A percentile compares a stretch with the other conserved stretches of the same genome.
phyloP scores from a whole-genome alignment of 2,113 vertebrate species.

The Catagonus wagneri region DNA sequence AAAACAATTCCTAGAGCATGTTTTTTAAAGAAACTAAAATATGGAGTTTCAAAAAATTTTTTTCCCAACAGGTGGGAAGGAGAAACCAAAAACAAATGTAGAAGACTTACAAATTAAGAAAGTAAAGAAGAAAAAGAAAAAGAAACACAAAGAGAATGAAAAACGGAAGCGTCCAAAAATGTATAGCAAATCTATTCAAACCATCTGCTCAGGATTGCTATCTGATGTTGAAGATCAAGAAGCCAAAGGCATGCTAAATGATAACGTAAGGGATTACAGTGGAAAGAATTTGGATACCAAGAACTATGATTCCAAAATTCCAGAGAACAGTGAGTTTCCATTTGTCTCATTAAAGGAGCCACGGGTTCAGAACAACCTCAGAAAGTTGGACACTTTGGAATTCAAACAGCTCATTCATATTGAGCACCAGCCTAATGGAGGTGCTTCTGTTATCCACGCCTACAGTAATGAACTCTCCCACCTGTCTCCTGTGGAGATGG shows the following conservation, averaged over 20 bases:
- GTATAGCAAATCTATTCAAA: conserved; percentile 98
- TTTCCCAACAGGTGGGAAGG: conserved; percentile 91
- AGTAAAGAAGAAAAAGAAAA: conserved; percentile 99
- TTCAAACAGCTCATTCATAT: conserved; percentile 95
- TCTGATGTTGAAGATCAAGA: conserved; percentile 88
- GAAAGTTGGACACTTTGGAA: conserved; percentile 92
- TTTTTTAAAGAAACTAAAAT: conserved; percentile 60
- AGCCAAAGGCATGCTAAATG: conserved; percentile 90
- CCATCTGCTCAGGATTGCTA: conserved; percentile 93
- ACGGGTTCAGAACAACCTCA: conserved; percentile 87
- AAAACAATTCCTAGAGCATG: conserved; percentile 60
- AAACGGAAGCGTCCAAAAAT: conserved; percentile 97
- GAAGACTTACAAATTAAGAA: conserved; percentile 98
- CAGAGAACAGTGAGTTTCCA: conserved; percentile 88
- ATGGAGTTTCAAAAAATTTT: conserved; percentile 69
- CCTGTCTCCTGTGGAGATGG: conserved; percentile 94
- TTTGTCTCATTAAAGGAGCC: conserved; percentile 88
- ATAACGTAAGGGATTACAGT: conserved; percentile 86
- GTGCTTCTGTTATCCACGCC: conserved; percentile 95
- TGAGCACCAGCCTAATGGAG: conserved; percentile 98
- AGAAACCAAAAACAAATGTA: conserved; percentile 92
- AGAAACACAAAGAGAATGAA: conserved; percentile 99
- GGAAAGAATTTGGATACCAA: conserved; percentile 88
- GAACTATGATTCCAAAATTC: conserved; percentile 86
- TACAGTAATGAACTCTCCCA: conserved; percentile 95